Evolutionary conservation across 2,113 vertebrate genomes (phyloP).

Genomic region (Nyctereutes procyonoides): DNA sequence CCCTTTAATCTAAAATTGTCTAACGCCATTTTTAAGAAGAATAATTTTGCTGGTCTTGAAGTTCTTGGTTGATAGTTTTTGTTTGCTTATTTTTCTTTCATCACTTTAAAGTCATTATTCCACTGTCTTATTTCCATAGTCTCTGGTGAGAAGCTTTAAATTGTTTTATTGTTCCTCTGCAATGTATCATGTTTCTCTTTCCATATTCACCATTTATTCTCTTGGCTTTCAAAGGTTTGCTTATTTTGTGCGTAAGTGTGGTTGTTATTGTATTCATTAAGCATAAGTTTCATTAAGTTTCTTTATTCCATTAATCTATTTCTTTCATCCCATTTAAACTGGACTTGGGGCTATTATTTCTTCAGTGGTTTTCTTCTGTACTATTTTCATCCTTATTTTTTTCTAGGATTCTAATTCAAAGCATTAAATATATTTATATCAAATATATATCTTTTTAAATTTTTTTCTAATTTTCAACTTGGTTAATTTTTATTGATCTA

Average conservation of each 20-base stretch:
- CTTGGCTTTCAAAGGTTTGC: not conserved
- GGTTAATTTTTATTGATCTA: not conserved
- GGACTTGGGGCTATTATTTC: not conserved
- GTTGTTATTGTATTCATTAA: not conserved
- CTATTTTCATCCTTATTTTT: not conserved
- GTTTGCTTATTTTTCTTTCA: not conserved
- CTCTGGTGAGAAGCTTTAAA: not conserved
- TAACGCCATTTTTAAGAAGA: not conserved
- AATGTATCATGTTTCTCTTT: not conserved
- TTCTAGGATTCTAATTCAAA: not conserved
- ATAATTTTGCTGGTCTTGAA: not conserved
- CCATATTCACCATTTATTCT: not conserved
- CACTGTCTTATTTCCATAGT: not conserved
- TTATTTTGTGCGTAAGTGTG: not conserved
- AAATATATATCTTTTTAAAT: not conserved
- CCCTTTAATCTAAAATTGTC: not conserved
- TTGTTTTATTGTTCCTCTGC: not conserved
- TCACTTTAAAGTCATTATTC: too few relatives aligned
- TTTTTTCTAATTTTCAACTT: not conserved
- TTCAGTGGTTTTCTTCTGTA: not conserved
- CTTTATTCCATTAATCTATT: not conserved
- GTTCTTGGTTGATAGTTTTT: not conserved
- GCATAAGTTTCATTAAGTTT: not conserved
- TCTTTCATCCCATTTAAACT: not conserved
- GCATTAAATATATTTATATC: not conserved